A percentile compares a stretch with the other conserved stretches of the same genome.
Conservation (phyloP, 2,113 vertebrate genomes). For the Dipodomys stephensi region DNA sequence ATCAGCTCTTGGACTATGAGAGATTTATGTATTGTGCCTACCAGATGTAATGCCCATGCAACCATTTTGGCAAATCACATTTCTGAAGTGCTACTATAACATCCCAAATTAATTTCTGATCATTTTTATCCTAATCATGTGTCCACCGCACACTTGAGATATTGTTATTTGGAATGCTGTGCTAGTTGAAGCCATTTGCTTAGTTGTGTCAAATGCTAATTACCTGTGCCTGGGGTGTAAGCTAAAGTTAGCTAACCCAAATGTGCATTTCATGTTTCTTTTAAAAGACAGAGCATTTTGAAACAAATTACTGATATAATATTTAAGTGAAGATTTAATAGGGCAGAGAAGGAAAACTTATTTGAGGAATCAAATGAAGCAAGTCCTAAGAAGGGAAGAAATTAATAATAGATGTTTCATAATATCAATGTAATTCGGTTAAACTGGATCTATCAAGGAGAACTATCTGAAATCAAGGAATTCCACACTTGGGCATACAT, state of each 20-base stretch:
- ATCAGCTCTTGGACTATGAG: neutral
- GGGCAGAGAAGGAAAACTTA: neutral
- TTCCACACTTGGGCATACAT: neutral
- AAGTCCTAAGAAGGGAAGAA: neutral
- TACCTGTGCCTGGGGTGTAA: neutral
- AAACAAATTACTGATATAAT: conserved; percentile 7
- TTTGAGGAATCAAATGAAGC: neutral
- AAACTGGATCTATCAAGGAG: conserved; percentile 27
- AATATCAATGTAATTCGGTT: neutral
- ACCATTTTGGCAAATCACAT: neutral
- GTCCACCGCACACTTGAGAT: neutral
- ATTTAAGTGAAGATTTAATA: conserved; percentile 13
- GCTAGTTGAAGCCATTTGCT: neutral
- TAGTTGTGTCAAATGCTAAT: neutral
- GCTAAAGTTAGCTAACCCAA: neutral
- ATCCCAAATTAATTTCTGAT: neutral
- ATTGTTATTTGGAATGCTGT: neutral
- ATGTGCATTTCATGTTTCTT: neutral
- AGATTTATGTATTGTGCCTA: neutral
- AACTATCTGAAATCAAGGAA: neutral
- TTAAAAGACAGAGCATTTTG: neutral
- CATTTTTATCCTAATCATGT: neutral
- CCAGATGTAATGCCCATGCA: neutral
- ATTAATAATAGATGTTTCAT: neutral
- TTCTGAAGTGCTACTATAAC: neutral